Evolutionary conservation across 2,113 vertebrate genomes (phyloP), one percentile per base, ranked within the genome.

Genomic region (Agelaius phoeniceus): DNA sequence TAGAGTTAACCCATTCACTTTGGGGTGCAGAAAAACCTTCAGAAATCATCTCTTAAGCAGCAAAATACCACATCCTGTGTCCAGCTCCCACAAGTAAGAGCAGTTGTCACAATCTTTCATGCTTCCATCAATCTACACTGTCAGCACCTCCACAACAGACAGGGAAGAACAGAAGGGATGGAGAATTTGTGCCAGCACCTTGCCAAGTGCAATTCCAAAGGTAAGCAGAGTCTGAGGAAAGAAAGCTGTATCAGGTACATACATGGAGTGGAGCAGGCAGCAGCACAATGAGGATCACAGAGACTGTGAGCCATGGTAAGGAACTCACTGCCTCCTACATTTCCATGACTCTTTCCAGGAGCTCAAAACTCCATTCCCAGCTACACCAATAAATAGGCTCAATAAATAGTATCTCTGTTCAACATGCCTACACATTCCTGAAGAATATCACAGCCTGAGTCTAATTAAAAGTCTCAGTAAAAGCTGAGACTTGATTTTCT

Each of bases 241-340:
- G 24, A 11, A 75, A 62, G 62, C 35, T 5, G 2, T 1, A 16
- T 3, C 13, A 21, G 55, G 33, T 2, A 22, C 28, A 43, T 8
- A 22, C 3, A 8, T 0, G 8, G 69, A 48, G 28, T 1, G 1
- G 46, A 49, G 57, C 23, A 71, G 72, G 69, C 43, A 72, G 59
- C 76, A 81, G 48, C 4, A 62, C 48, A 17, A 8, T 0, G 3
- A 44, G 11, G 35, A 71, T 26, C 2, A 7, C 3, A 6, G 31
- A 28, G 65, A 61, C 1, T n/a, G 31, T 44, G 59, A 66, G 37
- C 67, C 14, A 3, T 0, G 0, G 2, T 4, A 39, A 39, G 3
- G 3, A 28, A 55, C 19, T 46, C 63, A 0, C 24, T 23, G 22
- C 16, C 37, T 69, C 71, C 75, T 19, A 2, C 48, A 21, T 8